phyloP scores from a whole-genome alignment of 2,797 vertebrate genomes.

The Cottoperca gobio region DNA sequence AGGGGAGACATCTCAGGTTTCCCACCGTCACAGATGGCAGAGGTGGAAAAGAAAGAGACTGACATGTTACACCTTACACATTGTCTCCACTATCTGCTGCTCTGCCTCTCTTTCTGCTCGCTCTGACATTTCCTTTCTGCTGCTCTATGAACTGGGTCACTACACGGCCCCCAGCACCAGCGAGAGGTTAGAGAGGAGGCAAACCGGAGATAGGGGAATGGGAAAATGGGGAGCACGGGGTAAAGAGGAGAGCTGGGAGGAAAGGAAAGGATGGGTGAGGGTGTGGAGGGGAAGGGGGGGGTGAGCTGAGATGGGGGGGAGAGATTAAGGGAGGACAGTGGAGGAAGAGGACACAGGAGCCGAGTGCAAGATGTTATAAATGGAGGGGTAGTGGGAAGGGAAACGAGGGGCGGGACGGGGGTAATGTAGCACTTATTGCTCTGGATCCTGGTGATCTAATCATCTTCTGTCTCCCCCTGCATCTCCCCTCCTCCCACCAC shows the following conservation, averaged over 20 bases:
- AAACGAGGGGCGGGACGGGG: conserved; percentile 54
- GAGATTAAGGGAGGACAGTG: conserved; percentile 53
- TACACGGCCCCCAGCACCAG: conserved; percentile 46
- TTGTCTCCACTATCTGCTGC: conserved; percentile 69
- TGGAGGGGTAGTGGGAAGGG: conserved; percentile 50
- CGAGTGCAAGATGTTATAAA: conserved; percentile 64
- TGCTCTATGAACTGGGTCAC: conserved; percentile 81
- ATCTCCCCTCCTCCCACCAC: conserved; percentile 30
- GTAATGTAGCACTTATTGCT: conserved; percentile 74
- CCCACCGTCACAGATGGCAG: conserved; percentile 85
- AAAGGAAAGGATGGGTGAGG: conserved; percentile 1
- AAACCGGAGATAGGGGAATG: background rate
- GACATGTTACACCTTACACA: conserved; percentile 78
- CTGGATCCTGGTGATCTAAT: conserved; percentile 74
- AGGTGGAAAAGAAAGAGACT: conserved; percentile 79
- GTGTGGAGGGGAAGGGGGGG: background rate
- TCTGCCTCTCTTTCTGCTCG: conserved; percentile 49
- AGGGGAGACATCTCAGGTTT: conserved; percentile 79
- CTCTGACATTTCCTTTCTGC: conserved; percentile 61
- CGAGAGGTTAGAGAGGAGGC: conserved; percentile 26
- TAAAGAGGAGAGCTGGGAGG: conserved; percentile 19
- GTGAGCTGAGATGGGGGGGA: conserved; percentile 40
- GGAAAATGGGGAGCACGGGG: background rate
- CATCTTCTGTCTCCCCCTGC: conserved; percentile 32
- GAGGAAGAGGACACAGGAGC: conserved; percentile 44